Base-by-base conservation (phyloP, 2,113 vertebrate genomes). In the Carassius auratus region DNA sequence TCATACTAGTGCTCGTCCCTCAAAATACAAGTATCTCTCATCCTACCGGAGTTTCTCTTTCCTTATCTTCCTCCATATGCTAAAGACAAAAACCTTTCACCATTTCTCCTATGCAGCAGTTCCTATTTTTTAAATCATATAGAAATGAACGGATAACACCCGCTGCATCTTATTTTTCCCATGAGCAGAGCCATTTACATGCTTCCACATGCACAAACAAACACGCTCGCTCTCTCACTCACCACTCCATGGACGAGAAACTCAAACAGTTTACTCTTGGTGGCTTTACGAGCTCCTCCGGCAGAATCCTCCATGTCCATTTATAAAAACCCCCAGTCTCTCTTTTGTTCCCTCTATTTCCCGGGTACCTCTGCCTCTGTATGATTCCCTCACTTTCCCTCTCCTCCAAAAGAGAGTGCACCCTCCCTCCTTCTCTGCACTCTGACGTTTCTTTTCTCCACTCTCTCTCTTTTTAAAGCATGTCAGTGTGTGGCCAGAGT, bases 191-290 rank as follows among this genome's bases (percentile, higher is more conserved):
- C 57, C 23, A 14, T 17, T 30, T n/a, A 36, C 80, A 81, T 9
- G 45, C 73, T 42, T 83, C 48, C 15, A 62, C 57, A 77, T 81
- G 48, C 73, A 78, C 73, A 68, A 66, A 79, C 52, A 86, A 36
- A 75, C 52, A 84, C 50, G 23, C 19, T 52, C 38, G 21, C 79
- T 57, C 59, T 57, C 84, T n/a, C 94, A 98, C 98, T 99, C 97
- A 99, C 98, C 97, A 98, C 97, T 95, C 98, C 98, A 94, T 99
- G 98, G 95, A 99, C 98, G 94, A 99, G 97, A 96, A 99, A 99
- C 97, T 99, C 98, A 96, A 99, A 99, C 96, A 99, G 97, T 99
- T 99, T 99, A 97, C 98, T 99, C 96, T 99, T 99, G 94, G 98
- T 99, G 93, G 97, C 98, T 96, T 97, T 99, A 93, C 97, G 96